These are phyloP conservation scores for Hemicrepidius hirtus DNA, from an alignment of 2,888 invertebrate genomes.

Conservation along the genomic window DNA sequence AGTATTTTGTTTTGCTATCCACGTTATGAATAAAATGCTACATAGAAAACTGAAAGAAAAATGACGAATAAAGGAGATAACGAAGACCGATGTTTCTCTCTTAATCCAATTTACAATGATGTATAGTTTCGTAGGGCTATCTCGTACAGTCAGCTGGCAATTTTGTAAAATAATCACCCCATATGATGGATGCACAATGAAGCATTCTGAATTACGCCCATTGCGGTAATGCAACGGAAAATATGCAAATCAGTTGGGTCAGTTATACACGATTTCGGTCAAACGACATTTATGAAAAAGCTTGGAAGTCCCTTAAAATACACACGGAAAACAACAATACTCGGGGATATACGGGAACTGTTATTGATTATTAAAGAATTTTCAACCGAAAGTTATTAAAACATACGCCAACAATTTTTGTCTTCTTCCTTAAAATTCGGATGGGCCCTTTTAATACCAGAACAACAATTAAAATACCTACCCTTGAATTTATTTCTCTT, in stretches of 20 bases:
- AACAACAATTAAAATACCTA: no score
- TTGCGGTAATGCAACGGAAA: background rate
- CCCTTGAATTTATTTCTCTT: constrained; percentile 28
- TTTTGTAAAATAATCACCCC: constrained; percentile 26
- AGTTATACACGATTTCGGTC: background rate
- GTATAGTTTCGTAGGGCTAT: constrained; percentile 47
- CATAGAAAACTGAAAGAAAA: constrained; percentile 21
- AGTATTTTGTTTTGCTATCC: constrained; percentile 2
- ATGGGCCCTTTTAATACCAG: no score
- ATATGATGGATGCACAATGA: constrained; percentile 16
- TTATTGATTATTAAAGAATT: no score
- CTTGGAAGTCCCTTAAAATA: no score
- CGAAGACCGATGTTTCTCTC: constrained; percentile 47
- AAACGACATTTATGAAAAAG: constrained; percentile 1
- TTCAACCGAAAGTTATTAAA: no score
- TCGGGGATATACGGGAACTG: no score
- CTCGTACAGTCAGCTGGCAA: constrained; percentile 35
- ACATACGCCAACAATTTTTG: no score
- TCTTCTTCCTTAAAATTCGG: no score
- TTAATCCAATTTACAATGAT: constrained; percentile 52
- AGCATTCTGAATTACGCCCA: constrained; percentile 5
- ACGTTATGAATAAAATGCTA: constrained; percentile 35
- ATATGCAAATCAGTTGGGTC: background rate
- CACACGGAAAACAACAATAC: no score
- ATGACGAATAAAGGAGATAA: constrained; percentile 42